A percentile compares a stretch with the other conserved stretches of the same genome.
phyloP scores from a whole-genome alignment of 2,888 invertebrate species.

The Oligia fasciuncula region DNA sequence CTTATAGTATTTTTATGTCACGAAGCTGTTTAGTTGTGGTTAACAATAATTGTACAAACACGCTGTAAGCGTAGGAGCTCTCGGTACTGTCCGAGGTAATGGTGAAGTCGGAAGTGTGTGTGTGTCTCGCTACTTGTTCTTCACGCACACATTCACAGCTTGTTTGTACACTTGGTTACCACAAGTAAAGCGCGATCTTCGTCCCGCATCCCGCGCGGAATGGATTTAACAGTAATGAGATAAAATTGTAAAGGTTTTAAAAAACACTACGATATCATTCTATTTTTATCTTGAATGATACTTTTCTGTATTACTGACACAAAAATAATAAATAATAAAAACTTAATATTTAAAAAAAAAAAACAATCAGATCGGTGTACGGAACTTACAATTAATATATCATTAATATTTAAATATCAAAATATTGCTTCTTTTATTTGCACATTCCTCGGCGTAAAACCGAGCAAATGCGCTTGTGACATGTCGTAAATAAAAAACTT shows the following conservation, averaged over 20 bases:
- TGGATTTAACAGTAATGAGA: background rate
- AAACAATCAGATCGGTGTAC: slow-evolving; percentile 32
- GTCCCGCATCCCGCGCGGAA: too few relatives aligned
- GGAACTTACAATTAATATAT: slow-evolving; percentile 14
- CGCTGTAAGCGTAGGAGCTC: background rate
- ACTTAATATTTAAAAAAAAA: background rate
- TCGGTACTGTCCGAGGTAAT: too few relatives aligned
- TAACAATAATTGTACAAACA: background rate
- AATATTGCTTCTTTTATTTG: slow-evolving; percentile 20
- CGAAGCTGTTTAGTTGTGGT: background rate
- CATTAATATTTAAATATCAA: background rate
- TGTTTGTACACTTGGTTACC: background rate
- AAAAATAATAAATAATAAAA: slow-evolving; percentile 4
- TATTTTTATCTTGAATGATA: background rate
- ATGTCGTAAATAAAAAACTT: background rate
- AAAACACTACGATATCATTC: background rate
- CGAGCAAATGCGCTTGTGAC: background rate
- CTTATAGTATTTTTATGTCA: background rate
- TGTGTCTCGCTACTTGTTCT: background rate
- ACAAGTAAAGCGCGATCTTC: background rate
- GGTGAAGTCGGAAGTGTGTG: too few relatives aligned
- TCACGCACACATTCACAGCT: background rate
- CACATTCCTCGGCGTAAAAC: background rate
- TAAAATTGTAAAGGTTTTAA: background rate
- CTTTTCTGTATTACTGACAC: background rate